These are phyloP conservation scores for Silvanus unidentatus DNA, from an alignment of 2,888 invertebrate genomes.

Conservation along the genomic window DNA sequence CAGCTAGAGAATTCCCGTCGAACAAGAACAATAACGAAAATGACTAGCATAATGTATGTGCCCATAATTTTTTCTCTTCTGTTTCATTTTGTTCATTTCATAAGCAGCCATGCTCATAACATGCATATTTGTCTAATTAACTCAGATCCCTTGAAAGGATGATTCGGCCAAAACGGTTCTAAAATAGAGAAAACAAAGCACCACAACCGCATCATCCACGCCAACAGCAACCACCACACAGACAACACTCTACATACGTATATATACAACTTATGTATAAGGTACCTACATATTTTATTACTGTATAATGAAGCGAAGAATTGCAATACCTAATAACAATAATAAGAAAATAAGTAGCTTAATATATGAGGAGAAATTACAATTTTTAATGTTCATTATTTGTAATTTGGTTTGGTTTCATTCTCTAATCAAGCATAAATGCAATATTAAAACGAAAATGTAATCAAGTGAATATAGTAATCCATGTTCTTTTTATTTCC, in stretches of 20 bases:
- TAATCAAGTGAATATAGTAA: too few species aligned
- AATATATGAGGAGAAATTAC: neutral
- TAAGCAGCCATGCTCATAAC: slow-evolving; percentile 27
- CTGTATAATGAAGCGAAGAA: slow-evolving; percentile 19
- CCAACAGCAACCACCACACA: too few species aligned
- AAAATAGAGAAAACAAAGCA: slow-evolving; percentile 14
- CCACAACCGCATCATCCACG: neutral
- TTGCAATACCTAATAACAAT: slow-evolving; percentile 15
- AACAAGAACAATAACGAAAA: slow-evolving; percentile 33
- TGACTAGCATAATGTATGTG: slow-evolving; percentile 32
- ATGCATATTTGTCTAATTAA: slow-evolving; percentile 36
- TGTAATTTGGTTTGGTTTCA: too few species aligned
- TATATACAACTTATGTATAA: too few species aligned
- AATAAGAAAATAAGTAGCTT: slow-evolving; percentile 4
- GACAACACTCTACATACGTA: too few species aligned
- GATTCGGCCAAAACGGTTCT: slow-evolving; percentile 26
- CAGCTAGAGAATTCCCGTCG: slow-evolving; percentile 26
- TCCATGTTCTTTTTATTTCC: too few species aligned
- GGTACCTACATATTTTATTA: slow-evolving; percentile 18
- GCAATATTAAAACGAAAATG: too few species aligned
- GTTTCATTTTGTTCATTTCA: slow-evolving; percentile 13
- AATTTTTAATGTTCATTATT: too few species aligned
- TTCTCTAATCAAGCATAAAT: too few species aligned
- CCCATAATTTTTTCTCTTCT: slow-evolving; percentile 2
- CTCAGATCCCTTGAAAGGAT: slow-evolving; percentile 31